Evolutionary conservation across 2,888 invertebrate species (phyloP), one percentile per base, ranked within the genome.

Genomic region (Phengaris alcon): DNA sequence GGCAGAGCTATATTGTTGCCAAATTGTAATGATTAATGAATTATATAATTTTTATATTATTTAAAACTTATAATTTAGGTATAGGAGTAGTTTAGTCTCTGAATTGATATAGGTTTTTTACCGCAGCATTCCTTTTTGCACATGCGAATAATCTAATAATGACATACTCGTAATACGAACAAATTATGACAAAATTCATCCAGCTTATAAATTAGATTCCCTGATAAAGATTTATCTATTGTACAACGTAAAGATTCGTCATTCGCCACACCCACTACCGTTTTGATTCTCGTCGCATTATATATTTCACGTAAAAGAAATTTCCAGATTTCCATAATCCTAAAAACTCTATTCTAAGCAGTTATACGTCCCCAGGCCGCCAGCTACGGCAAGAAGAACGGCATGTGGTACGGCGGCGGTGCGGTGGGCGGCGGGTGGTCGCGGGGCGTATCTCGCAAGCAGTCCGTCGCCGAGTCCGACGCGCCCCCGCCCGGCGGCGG

Each of bases 331-430:
- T 12, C 12, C 8, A 59, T 10, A 22, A 9, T 7, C 1, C 12
- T 12, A 44, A 64, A 57, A 59, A 2, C 59, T 1, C 5, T 10
- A 22, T 15, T 2, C 59, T 9, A 22, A 64, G 35, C 5, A 15
- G 5, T 8, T 48, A 51, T 12, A 70, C 10, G 15, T 70, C 44
- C 51, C 12, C 90, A 97, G 97, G 97, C 97, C 84, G 97, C 97
- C 80, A 97, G 97, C 89, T 97, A 97, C 94, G 97, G 97, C 78
- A 97, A 97, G 91, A 97, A 97, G 93, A 97, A 97, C 94, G 97
- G 97, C 80, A 96, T 96, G 93, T 97, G 97, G 96, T 97, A 97
- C 91, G 95, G 94, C 79, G 86, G 97, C 12, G 94, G 91, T 83
- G 85, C 87, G 84, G 87, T 88, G 88, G 84, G 89, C 0, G 90